Conservation (phyloP, 1,140 invertebrate species). For the Bradysia coprophila region DNA sequence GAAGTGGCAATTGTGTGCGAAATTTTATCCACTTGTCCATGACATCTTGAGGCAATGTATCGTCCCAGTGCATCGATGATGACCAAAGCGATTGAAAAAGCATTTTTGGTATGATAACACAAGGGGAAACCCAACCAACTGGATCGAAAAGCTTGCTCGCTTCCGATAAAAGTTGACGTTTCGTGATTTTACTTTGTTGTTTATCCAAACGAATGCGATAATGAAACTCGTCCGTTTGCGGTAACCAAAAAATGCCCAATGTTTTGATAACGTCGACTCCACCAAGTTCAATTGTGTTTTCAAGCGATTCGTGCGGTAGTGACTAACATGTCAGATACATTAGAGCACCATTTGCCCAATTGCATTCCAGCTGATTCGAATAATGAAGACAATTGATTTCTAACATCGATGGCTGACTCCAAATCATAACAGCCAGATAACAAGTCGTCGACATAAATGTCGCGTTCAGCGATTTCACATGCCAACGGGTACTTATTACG, state of each 20-base stretch:
- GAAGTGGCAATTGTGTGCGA: not conserved
- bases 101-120: conserved; percentile 19
- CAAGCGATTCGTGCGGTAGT: not conserved
- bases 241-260: conserved; percentile 10
- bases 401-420: conserved; percentile 5
- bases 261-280: conserved; percentile 10
- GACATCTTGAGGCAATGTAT: not conserved
- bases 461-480: conserved; percentile 6
- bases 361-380: not conserved
- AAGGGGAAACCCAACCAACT: conserved; percentile 17
- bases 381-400: not conserved
- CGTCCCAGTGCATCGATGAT: conserved; percentile 9
- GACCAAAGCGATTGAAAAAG: conserved; percentile 24
- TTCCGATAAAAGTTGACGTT: conserved; percentile 13
- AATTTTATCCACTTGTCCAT: not conserved
- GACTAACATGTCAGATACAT: not conserved
- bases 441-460: conserved; percentile 23
- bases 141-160: conserved; percentile 18
- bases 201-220: not conserved
- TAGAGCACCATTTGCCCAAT: not conserved
- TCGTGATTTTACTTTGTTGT: conserved; percentile 5
- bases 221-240: not conserved
- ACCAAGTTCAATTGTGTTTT: conserved; percentile 1
- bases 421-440: conserved; percentile 12
- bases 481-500: conserved; percentile 8